Percentiles rank a stretch among this genome's conserved stretches.
phyloP scores from a whole-genome alignment of 2,888 invertebrate species.

The Onthophagus sagittarius region DNA sequence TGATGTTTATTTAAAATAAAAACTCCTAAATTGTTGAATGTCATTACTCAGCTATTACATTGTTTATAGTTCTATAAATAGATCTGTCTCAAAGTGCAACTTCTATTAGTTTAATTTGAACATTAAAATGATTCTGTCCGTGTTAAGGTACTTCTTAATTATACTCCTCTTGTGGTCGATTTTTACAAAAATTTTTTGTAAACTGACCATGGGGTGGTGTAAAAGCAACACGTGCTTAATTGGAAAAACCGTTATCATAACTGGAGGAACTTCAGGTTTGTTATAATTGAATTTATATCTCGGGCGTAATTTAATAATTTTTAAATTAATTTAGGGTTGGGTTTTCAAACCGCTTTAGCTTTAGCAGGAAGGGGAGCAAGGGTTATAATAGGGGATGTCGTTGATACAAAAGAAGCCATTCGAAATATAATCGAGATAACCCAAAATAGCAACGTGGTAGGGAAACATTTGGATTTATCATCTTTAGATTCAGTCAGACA shows the following conservation, averaged over 20 bases:
- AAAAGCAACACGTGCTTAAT: not conserved
- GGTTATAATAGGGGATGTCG: slow-evolving; percentile 54
- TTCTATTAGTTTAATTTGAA: too few relatives aligned
- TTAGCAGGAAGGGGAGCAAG: slow-evolving; percentile 51
- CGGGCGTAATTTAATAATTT: not conserved
- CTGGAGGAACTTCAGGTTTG: not conserved
- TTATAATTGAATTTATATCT: not conserved
- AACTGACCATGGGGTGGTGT: not conserved
- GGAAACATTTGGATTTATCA: slow-evolving; percentile 52
- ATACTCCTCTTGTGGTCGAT: too few relatives aligned
- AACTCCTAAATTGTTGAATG: too few relatives aligned
- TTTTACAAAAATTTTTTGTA: not conserved
- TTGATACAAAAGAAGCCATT: slow-evolving; percentile 34
- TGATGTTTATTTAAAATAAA: too few relatives aligned
- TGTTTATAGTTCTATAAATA: too few relatives aligned
- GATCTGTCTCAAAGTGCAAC: too few relatives aligned
- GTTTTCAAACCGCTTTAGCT: slow-evolving; percentile 46
- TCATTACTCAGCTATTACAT: too few relatives aligned
- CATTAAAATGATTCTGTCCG: too few relatives aligned
- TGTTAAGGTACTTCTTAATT: too few relatives aligned
- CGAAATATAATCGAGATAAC: slow-evolving; percentile 39
- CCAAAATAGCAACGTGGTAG: slow-evolving; percentile 41
- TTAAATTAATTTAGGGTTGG: slow-evolving; percentile 42
- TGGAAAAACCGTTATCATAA: not conserved
- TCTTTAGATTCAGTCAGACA: slow-evolving; percentile 54